phyloP scores from a whole-genome alignment of 2,797 vertebrate genomes.

The Pipistrellus kuhlii region DNA sequence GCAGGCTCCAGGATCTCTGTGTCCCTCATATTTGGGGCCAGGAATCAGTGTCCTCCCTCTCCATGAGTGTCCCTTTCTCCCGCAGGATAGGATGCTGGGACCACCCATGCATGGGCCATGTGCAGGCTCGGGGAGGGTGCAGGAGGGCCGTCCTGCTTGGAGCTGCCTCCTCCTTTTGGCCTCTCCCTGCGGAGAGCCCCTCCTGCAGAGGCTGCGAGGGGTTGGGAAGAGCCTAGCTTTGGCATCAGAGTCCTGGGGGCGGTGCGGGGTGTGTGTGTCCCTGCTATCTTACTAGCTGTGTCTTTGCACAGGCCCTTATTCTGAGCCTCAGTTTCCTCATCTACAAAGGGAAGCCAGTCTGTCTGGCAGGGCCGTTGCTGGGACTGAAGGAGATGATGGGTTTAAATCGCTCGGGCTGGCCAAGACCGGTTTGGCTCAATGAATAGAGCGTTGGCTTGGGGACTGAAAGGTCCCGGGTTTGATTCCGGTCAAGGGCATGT shows the following conservation, averaged over 20 bases:
- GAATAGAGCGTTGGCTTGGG: too few species aligned
- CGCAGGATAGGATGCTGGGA: background rate
- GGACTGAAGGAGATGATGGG: background rate
- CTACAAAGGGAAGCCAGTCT: background rate
- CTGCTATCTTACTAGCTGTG: background rate
- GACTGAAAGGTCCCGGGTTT: too few species aligned
- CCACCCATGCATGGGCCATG: background rate
- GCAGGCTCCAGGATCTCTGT: background rate
- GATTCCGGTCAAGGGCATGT: too few species aligned
- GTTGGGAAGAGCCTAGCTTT: background rate
- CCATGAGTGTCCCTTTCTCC: background rate
- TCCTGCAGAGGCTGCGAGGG: background rate
- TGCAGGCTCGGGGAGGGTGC: background rate
- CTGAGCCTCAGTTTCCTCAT: background rate
- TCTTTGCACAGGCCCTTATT: background rate
- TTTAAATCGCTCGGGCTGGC: background rate
- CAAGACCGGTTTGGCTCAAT: too few species aligned
- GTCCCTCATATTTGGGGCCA: background rate
- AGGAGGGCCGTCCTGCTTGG: background rate
- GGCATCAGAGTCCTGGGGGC: background rate
- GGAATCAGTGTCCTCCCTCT: background rate
- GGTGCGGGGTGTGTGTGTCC: too few species aligned
- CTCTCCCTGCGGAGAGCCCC: too few species aligned
- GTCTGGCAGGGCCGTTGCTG: background rate
- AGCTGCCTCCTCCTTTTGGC: background rate